Base-by-base conservation (phyloP, 2,888 invertebrate genomes). In the Campoplex capitator region DNA sequence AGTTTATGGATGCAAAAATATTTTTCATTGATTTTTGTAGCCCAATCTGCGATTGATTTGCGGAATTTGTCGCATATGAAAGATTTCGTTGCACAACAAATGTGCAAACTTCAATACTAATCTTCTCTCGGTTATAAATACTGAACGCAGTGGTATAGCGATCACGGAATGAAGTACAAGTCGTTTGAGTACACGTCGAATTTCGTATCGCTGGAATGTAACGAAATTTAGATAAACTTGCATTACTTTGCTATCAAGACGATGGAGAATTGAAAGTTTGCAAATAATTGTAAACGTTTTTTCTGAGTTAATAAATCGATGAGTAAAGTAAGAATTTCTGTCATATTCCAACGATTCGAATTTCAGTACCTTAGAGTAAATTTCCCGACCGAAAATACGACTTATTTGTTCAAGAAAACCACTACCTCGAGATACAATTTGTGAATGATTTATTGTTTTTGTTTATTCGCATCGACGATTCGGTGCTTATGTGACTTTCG, bases 121-220 rank as follows among this genome's bases (percentile, higher is more conserved):
- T 32, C 45, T 71, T 51, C 35, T n/a, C 62, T 32, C 38, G 74
- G 56, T 79, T 28, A 79, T 74, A 86, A 89, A 87, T 88, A 87
- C 80, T 83, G 85, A 86, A 84, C 62, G 56, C 73, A 75, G 65
- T 84, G 77, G 80, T n/a, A 83, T 87, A 73, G 85, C 56, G 79
- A 58, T 81, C 45, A 65, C 74, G 74, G 71, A 87, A 87, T 78
- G 78, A 76, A 85, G 78, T 75, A 73, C 16, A 54, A 38, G 35
- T 73, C 56, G 58, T 83, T 16, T 13, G 28, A 4, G 67, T 68
- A 13, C 32, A 56, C 23, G n/a, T 18, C n/a, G 23, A 80, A 73
- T 73, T 65, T 58, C 16, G 67, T 70, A 75, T 11, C 45, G n/a
- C 65, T 18, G n/a, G 73, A 78, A 73, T 67, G 51, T 32, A 23